Percentiles rank a stretch among this genome's conserved stretches.
Evolutionary conservation across 2,888 invertebrate species (phyloP).

Genomic region (Balanococcus diminutus): DNA sequence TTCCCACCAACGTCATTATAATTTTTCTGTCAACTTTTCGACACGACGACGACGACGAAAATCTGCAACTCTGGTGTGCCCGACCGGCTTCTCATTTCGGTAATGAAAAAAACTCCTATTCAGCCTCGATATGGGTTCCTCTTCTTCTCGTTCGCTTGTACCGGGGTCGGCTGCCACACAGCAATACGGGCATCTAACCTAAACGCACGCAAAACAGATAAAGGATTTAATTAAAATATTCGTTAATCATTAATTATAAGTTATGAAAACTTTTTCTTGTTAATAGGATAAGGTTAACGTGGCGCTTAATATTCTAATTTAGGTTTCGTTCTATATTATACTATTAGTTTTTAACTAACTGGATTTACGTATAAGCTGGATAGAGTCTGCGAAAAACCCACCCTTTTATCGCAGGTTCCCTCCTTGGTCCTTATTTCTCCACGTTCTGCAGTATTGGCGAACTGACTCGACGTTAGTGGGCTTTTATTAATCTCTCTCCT

Average conservation of each 20-base stretch:
- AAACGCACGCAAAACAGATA: neutral
- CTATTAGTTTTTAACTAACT: neutral
- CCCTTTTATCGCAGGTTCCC: no score
- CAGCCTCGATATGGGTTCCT: neutral
- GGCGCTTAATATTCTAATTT: constrained; percentile 28
- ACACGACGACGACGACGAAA: no score
- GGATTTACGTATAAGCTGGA: constrained; percentile 7
- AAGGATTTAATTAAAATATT: constrained; percentile 26
- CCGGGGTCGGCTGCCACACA: neutral
- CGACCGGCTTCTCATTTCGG: neutral
- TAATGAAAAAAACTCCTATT: neutral
- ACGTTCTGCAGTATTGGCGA: neutral
- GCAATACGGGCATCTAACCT: neutral
- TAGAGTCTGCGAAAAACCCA: neutral
- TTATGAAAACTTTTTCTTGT: constrained; percentile 1
- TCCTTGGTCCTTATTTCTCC: neutral
- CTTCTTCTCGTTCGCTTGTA: neutral
- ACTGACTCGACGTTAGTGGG: neutral
- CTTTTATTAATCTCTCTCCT: neutral
- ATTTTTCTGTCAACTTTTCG: no score
- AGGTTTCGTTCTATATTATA: neutral
- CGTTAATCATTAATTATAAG: constrained; percentile 22
- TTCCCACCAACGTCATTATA: no score
- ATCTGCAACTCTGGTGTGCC: neutral
- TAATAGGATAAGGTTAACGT: neutral